Conservation (phyloP, 92 coral and sea anemone genomes). For the Micromussa lordhowensis region DNA sequence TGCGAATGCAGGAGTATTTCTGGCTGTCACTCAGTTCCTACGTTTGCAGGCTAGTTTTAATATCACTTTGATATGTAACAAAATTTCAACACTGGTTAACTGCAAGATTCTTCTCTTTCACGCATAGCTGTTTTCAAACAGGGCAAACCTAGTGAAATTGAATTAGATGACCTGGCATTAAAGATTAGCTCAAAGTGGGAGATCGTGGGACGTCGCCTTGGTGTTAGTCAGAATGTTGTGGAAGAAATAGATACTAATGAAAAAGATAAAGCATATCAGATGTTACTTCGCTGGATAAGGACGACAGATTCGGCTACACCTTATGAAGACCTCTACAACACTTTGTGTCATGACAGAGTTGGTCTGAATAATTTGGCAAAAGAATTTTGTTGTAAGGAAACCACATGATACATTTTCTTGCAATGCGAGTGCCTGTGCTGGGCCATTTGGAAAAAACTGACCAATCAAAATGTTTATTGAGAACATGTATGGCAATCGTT, state of each 20-base stretch:
- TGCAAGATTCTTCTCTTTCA: not conserved
- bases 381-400: not conserved
- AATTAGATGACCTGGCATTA: not conserved
- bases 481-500: no score
- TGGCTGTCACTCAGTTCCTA: no score
- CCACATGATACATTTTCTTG: no score
- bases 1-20: no score
- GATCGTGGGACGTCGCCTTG: not conserved
- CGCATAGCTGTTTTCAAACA: not conserved
- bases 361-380: not conserved
- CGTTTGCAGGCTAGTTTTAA: no score
- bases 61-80: no score
- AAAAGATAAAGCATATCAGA: not conserved
- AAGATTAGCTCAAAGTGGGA: not conserved
- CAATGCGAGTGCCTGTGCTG: no score
- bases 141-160: not conserved
- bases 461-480: no score
- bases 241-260: not conserved
- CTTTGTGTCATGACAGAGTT: not conserved
- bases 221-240: not conserved
- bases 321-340: not conserved
- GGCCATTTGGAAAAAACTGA: no score
- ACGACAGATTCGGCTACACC: not conserved
- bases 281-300: not conserved
- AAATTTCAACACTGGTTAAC: no score